Conservation (phyloP, 2,113 vertebrate genomes). For the Axis porcinus region DNA sequence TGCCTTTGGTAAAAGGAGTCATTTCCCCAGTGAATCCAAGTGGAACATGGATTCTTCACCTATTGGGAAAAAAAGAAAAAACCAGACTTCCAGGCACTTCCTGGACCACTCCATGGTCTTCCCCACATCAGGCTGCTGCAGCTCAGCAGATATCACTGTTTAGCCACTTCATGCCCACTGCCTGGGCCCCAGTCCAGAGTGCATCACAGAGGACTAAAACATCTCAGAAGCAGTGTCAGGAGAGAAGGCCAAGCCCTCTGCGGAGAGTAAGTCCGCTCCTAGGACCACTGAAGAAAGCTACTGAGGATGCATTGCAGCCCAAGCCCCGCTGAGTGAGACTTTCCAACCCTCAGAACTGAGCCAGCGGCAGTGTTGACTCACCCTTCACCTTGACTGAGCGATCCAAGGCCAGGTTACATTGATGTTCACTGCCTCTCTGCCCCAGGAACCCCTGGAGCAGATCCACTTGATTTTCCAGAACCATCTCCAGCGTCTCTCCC, state of each 20-base stretch:
- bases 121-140: background rate
- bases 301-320: accelerated
- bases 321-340: background rate
- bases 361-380: background rate
- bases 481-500: background rate
- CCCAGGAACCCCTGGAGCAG: background rate
- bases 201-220: background rate
- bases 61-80: background rate
- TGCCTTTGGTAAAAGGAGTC: background rate
- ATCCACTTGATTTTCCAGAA: background rate
- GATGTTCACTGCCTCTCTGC: background rate
- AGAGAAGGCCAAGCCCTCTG: background rate
- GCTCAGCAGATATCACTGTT: background rate
- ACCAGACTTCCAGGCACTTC: background rate
- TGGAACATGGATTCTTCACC: background rate
- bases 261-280: background rate
- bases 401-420: background rate
- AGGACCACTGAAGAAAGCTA: background rate
- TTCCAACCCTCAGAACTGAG: background rate
- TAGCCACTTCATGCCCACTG: background rate
- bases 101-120: background rate
- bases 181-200: background rate
- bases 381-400: background rate
- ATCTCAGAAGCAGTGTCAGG: background rate
- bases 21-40: background rate